Evolutionary conservation across 1,140 invertebrate species (phyloP).

Genomic region (Stegodyphus dumicola): DNA sequence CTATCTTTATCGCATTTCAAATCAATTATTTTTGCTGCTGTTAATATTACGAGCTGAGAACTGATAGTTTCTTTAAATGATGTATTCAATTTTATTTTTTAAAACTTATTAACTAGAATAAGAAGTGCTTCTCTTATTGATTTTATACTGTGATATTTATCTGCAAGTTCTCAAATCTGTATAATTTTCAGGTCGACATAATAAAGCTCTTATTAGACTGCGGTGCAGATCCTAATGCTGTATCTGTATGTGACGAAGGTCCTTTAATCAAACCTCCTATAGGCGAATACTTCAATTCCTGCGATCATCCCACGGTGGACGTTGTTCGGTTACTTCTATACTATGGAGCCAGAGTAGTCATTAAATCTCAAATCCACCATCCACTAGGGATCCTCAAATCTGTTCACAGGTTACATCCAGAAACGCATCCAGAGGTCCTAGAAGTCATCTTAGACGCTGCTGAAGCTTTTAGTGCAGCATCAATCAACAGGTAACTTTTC

Average conservation of each 20-base stretch:
- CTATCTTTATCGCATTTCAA: no score
- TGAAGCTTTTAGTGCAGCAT: conserved; percentile 79
- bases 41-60: background rate
- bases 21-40: no score
- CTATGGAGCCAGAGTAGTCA: conserved; percentile 76
- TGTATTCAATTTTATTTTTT: background rate
- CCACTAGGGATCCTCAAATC: conserved; percentile 84
- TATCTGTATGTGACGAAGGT: conserved; percentile 72
- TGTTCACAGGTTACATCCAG: conserved; percentile 75
- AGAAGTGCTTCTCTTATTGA: background rate
- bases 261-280: conserved; percentile 75
- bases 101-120: background rate
- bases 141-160: background rate
- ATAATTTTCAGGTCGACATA: conserved; percentile 66
- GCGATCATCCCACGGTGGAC: conserved; percentile 76
- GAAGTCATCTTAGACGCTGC: conserved; percentile 78
- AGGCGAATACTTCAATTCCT: conserved; percentile 85
- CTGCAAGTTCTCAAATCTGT: background rate
- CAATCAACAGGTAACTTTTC: conserved; percentile 71
- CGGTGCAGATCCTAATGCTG: conserved; percentile 84
- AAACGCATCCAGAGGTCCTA: conserved; percentile 75
- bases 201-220: conserved; percentile 78
- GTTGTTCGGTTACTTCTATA: conserved; percentile 80
- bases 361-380: conserved; percentile 79
- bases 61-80: background rate